Evolutionary conservation across 2,113 vertebrate genomes (phyloP).

Genomic region (Clarias gariepinus): DNA sequence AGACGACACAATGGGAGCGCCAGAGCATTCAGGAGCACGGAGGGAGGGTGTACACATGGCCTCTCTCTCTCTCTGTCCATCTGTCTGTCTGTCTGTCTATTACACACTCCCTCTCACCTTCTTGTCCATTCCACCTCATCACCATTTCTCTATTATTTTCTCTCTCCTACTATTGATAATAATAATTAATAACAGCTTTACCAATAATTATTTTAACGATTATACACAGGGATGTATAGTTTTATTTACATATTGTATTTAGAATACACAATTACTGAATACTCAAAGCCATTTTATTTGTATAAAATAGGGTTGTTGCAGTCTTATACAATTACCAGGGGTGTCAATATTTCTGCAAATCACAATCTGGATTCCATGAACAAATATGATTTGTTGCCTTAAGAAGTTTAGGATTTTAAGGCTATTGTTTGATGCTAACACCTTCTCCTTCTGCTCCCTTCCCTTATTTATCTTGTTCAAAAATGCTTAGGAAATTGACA

Average conservation of each 20-base stretch:
- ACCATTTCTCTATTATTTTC: constrained; percentile 48
- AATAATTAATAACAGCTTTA: neutral
- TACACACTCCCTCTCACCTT: constrained; percentile 17
- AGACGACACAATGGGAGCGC: constrained; percentile 91
- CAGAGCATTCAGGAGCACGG: constrained; percentile 73
- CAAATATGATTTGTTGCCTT: neutral
- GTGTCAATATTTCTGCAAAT: neutral
- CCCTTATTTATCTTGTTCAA: too few relatives aligned
- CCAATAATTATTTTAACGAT: neutral
- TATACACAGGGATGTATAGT: neutral
- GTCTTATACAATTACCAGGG: neutral
- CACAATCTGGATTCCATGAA: neutral
- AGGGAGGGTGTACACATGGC: neutral
- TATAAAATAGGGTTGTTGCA: neutral
- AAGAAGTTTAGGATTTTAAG: neutral
- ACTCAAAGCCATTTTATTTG: neutral
- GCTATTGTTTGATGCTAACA: neutral
- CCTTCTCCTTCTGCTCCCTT: too few relatives aligned
- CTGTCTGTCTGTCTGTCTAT: constrained; percentile 3
- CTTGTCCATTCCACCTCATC: neutral
- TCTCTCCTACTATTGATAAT: neutral
- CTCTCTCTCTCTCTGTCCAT: constrained; percentile 18
- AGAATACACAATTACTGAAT: neutral
- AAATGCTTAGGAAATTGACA: too few relatives aligned
- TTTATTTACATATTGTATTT: neutral